phyloP scores from a whole-genome alignment of 1,140 invertebrate species.

The Ephestia elutella region DNA sequence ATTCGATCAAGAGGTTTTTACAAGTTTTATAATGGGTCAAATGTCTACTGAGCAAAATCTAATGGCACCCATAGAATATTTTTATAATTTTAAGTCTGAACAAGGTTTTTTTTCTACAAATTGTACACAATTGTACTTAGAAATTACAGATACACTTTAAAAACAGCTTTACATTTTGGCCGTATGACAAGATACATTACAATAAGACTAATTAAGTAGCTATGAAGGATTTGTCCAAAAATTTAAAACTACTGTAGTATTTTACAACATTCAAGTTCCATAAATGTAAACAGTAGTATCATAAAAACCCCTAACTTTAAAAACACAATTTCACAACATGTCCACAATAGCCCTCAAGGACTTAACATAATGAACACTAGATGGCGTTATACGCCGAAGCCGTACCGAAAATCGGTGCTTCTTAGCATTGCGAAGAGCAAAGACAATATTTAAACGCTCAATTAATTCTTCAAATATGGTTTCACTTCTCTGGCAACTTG shows the following conservation, averaged over 20 bases:
- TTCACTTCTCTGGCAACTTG: conserved; percentile 75
- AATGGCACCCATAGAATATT: background rate
- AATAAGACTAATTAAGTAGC: too few species aligned
- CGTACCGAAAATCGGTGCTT: conserved; percentile 21
- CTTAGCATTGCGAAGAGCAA: conserved; percentile 3
- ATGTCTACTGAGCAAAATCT: conserved; percentile 6
- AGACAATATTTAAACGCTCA: conserved; percentile 1
- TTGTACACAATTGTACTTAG: too few species aligned
- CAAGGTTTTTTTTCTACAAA: background rate
- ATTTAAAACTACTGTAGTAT: background rate
- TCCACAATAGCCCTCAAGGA: background rate
- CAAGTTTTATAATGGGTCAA: background rate
- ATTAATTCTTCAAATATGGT: conserved; percentile 12
- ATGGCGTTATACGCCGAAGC: conserved; percentile 53
- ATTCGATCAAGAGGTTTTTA: background rate
- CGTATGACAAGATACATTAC: too few species aligned
- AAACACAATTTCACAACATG: conserved; percentile 9
- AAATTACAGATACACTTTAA: too few species aligned
- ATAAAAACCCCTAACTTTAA: background rate
- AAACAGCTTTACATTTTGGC: too few species aligned
- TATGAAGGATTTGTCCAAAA: too few species aligned
- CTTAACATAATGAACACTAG: conserved; percentile 38
- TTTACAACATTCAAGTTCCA: background rate
- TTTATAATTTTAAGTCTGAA: background rate
- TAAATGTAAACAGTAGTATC: too few species aligned